These are phyloP conservation scores for Oconnorella tubifera DNA, from an alignment of 2,888 invertebrate genomes.

Conservation along the genomic window DNA sequence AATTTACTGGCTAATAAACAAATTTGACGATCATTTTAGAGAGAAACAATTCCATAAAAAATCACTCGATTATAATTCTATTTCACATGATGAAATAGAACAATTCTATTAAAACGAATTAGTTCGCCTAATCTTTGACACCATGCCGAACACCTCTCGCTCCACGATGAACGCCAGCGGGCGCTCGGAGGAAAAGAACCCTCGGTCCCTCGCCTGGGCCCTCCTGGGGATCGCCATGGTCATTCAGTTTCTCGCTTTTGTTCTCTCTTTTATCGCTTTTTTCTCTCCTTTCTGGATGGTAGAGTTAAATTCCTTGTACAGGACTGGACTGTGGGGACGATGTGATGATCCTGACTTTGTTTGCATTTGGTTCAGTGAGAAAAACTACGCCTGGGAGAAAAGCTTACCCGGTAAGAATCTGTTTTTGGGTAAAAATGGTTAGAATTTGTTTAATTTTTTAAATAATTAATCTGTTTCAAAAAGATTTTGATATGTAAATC, in stretches of 20 bases:
- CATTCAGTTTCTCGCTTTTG: slow-evolving; percentile 21
- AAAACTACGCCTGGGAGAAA: slow-evolving; percentile 27
- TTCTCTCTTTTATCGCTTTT: slow-evolving; percentile 23
- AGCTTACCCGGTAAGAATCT: slow-evolving; percentile 22
- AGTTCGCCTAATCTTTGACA: no score
- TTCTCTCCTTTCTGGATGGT: slow-evolving; percentile 27
- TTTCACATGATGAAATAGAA: no score
- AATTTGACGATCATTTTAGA: no score
- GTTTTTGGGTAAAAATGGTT: no score
- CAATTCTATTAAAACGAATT: no score
- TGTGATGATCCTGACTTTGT: slow-evolving; percentile 21
- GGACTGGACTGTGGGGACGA: slow-evolving; percentile 26
- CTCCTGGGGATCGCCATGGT: slow-evolving; percentile 15
- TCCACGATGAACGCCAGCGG: background rate
- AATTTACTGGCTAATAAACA: no score
- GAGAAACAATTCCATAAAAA: no score
- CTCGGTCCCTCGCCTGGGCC: slow-evolving; percentile 18
- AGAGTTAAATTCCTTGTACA: slow-evolving; percentile 22
- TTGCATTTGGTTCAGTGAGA: slow-evolving; percentile 29
- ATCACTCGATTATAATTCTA: no score
- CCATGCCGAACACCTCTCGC: background rate
- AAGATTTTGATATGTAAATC: no score
- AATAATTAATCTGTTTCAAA: no score
- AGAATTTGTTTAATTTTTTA: no score
- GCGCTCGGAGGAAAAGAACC: slow-evolving; percentile 58